Percentiles rank a stretch among this genome's conserved stretches.
phyloP scores from a whole-genome alignment of 1,140 invertebrate species.

The Mycetomoellerius zeteki region DNA sequence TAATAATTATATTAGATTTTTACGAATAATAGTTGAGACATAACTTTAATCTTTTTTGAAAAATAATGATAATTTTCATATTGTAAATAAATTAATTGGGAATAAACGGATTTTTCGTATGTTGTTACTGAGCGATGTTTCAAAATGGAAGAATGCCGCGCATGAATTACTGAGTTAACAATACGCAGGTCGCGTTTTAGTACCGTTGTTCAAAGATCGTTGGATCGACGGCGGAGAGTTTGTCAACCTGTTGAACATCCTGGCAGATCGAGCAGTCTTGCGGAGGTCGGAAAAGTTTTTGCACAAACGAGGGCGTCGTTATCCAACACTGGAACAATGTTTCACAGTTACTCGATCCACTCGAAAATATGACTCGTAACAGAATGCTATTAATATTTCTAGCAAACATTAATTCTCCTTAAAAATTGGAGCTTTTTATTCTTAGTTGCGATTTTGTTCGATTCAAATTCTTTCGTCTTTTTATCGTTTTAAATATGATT shows the following conservation, averaged over 20 bases:
- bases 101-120: neutral
- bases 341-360: neutral
- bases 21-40: neutral
- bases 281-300: conserved; percentile 90
- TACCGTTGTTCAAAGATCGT: conserved; percentile 90
- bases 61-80: neutral
- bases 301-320: conserved; percentile 87
- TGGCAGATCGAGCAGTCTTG: conserved; percentile 92
- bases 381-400: neutral
- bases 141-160: neutral
- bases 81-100: neutral
- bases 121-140: neutral
- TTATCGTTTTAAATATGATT: neutral
- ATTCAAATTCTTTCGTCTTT: neutral
- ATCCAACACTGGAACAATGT: conserved; percentile 88
- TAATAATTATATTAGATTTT: neutral
- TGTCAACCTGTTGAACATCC: conserved; percentile 89
- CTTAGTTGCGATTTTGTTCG: neutral
- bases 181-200: neutral
- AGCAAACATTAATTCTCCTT: neutral
- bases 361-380: neutral
- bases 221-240: conserved; percentile 89
- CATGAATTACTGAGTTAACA: neutral
- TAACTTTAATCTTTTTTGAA: neutral
- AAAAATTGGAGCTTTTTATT: neutral